A percentile compares a stretch with the other conserved stretches of the same genome.
Evolutionary conservation across 2,888 invertebrate species (phyloP).

Genomic region (Dendrolimus houi): DNA sequence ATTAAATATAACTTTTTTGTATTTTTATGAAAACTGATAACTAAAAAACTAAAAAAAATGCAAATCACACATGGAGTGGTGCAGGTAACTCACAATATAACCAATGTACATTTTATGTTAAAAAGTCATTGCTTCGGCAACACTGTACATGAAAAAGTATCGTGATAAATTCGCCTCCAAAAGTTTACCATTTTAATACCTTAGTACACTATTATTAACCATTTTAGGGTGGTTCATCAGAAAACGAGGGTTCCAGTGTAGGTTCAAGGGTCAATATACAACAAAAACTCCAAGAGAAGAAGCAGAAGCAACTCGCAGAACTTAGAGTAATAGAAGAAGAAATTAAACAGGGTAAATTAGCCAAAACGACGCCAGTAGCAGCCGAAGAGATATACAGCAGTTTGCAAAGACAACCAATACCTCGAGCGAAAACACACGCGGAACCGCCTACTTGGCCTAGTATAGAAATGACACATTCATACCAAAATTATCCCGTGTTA

Average conservation of each 20-base stretch:
- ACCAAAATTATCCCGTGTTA: conserved; percentile 63
- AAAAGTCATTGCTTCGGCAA: too few relatives aligned
- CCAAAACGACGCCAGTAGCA: conserved; percentile 68
- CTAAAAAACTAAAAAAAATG: too few relatives aligned
- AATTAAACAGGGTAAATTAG: conserved; percentile 88
- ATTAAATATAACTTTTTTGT: neutral
- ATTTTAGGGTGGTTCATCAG: conserved; percentile 78
- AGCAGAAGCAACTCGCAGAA: conserved; percentile 90
- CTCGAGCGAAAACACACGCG: conserved; percentile 81
- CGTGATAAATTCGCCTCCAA: too few relatives aligned
- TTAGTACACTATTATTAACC: too few relatives aligned
- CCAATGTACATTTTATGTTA: too few relatives aligned
- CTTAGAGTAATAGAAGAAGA: conserved; percentile 87
- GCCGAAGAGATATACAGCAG: conserved; percentile 76
- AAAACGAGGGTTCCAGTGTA: conserved; percentile 85
- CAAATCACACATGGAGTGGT: too few relatives aligned
- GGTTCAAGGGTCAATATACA: conserved; percentile 89
- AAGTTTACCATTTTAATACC: too few relatives aligned
- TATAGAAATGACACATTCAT: conserved; percentile 60
- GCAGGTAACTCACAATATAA: too few relatives aligned
- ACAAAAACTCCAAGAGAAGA: conserved; percentile 91
- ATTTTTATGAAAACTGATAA: too few relatives aligned
- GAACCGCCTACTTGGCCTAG: conserved; percentile 72
- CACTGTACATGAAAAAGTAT: too few relatives aligned
- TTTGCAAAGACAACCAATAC: conserved; percentile 79